phyloP scores from a whole-genome alignment of 2,888 invertebrate genomes.

The Caenorhabditis macrosperma region DNA sequence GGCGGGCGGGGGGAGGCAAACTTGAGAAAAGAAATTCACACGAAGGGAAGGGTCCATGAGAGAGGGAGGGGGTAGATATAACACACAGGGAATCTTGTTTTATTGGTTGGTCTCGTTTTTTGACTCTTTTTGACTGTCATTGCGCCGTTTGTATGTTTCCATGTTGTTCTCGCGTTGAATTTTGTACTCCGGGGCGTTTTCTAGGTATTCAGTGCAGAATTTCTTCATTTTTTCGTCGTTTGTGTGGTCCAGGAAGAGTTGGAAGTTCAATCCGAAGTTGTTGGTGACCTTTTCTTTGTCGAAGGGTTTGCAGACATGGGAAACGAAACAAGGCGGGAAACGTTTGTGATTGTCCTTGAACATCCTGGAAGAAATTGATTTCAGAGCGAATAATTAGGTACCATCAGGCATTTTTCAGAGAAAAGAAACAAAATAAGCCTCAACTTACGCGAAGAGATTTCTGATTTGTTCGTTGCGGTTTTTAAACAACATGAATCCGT shows the following conservation, averaged over 20 bases:
- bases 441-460: conserved; percentile 8
- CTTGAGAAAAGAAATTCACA: too few relatives aligned
- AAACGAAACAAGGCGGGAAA: neutral
- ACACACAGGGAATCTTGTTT: too few relatives aligned
- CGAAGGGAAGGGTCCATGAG: too few relatives aligned
- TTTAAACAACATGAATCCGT: conserved; percentile 10
- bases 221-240: neutral
- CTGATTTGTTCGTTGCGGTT: neutral
- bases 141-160: too few relatives aligned
- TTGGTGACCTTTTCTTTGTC: neutral
- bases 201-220: neutral
- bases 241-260: neutral
- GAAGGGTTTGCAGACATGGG: neutral
- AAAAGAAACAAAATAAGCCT: too few relatives aligned
- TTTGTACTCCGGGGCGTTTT: neutral
- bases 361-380: neutral
- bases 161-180: too few relatives aligned
- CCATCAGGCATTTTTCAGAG: too few relatives aligned
- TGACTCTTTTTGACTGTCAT: too few relatives aligned
- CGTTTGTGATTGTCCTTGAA: neutral
- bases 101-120: too few relatives aligned
- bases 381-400: too few relatives aligned
- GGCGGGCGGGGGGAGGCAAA: too few relatives aligned
- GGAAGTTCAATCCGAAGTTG: conserved; percentile 17
- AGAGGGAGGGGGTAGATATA: too few relatives aligned